Evolutionary conservation across 2,113 vertebrate species (phyloP).

Genomic region (Pangasianodon gigas): DNA sequence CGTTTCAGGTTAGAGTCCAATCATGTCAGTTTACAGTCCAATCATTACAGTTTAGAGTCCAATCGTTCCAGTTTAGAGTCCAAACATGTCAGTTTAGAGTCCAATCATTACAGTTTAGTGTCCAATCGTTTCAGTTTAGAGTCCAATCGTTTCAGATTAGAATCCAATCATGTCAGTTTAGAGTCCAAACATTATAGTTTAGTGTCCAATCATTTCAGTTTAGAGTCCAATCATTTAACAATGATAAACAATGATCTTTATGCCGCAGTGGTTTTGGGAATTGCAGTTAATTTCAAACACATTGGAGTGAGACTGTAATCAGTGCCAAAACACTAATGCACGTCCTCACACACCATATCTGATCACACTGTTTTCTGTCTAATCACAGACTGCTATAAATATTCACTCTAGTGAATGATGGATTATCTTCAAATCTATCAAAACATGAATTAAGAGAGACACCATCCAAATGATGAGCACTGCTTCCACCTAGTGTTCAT

Average conservation of each 20-base stretch:
- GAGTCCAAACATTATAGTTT: neutral
- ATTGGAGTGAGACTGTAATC: neutral
- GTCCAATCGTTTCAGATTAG: neutral
- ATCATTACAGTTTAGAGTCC: too few species aligned
- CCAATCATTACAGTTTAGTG: too few species aligned
- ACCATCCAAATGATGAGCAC: neutral
- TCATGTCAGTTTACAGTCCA: too few species aligned
- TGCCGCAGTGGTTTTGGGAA: neutral
- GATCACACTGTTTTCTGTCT: neutral
- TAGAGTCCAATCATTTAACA: neutral
- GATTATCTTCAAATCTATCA: neutral
- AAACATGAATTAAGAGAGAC: neutral
- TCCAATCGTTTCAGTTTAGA: neutral
- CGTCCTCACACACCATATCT: neutral
- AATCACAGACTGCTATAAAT: neutral
- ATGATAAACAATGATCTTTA: neutral
- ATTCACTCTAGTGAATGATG: neutral
- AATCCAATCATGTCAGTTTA: neutral
- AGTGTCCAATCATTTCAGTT: neutral
- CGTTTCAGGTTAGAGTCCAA: too few species aligned
- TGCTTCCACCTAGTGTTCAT: conserved; percentile 16
- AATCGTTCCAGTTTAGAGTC: too few species aligned
- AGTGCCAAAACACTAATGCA: neutral
- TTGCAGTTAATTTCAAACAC: neutral
- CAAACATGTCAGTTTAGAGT: too few species aligned